Evolutionary conservation across 2,797 vertebrate species (phyloP), one percentile per base, ranked within the genome.

Genomic region (Sitta carolinensis): DNA sequence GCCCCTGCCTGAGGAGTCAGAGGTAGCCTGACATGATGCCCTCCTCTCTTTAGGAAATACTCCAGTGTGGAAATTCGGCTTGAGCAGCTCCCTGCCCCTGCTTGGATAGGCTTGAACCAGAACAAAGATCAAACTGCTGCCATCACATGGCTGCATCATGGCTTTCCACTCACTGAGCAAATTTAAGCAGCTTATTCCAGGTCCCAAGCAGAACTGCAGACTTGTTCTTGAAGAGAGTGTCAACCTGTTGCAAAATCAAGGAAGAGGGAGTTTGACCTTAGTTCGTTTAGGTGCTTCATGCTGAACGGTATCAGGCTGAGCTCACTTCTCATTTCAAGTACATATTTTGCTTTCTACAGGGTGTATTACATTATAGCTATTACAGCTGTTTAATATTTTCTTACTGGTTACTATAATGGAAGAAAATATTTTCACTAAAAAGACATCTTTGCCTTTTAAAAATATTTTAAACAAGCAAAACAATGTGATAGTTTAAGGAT

Each of bases 391-490:
- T 75, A 84, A 4, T 87, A 48, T 92, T 96, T 92, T 93, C 43
- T 36, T 59, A 84, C 23, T 79, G 30, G 9, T 54, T 80, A 72
- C 51, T 90, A 68, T 75, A 81, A 86, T 62, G n/a, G 55, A 90
- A 84, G 40, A 84, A 84, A 94, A 90, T 92, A 93, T 95, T 96
- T 92, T 95, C 48, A 94, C 11, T 91, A 66, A 87, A 95, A 96
- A 94, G 63, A 91, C 7, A 9, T 73, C 38, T 91, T 86, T 92
- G 48, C 13, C 55, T 89, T 93, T 87, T 52, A 73, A 79, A 94
- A 87, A 48, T 20, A 19, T 76, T 84, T 92, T 87, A 36, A n/a
- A 52, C 10, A 75, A 82, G 47, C 9, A 69, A 81, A 81, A 90
- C 3, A 87, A 47, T 51, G 26, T 34, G 11, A 11, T 47, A 54